Evolutionary conservation across 2,888 invertebrate genomes (phyloP).

Genomic region (Catotricha subobsoleta): DNA sequence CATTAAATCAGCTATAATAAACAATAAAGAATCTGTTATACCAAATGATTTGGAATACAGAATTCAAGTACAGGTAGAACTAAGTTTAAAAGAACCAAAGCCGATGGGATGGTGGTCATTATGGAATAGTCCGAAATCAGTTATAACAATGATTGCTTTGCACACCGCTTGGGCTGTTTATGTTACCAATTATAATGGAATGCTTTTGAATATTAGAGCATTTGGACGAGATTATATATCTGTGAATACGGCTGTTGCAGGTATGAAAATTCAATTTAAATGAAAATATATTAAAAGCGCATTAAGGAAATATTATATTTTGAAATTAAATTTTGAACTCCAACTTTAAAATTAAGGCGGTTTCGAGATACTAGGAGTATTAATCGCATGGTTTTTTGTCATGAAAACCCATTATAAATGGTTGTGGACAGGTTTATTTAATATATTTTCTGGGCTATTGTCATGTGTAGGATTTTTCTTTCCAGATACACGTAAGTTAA

Average conservation of each 20-base stretch:
- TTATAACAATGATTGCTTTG: constrained; percentile 23
- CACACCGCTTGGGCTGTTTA: constrained; percentile 26
- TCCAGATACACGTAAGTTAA: constrained; percentile 20
- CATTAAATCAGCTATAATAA: constrained; percentile 23
- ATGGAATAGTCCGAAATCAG: constrained; percentile 23
- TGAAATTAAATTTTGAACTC: too few relatives aligned
- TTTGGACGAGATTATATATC: constrained; percentile 28
- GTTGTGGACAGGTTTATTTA: constrained; percentile 26
- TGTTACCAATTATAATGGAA: constrained; percentile 30
- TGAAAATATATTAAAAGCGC: too few relatives aligned
- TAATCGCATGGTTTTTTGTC: constrained; percentile 26
- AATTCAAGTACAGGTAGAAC: constrained; percentile 19
- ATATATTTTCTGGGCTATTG: constrained; percentile 26
- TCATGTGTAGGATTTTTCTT: constrained; percentile 28
- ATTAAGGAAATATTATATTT: too few relatives aligned
- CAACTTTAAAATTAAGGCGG: too few relatives aligned
- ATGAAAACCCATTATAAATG: constrained; percentile 26
- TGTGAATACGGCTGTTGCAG: constrained; percentile 29
- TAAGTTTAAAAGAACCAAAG: constrained; percentile 17
- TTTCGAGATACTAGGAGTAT: constrained; percentile 28
- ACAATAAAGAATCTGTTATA: constrained; percentile 22
- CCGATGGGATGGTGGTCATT: constrained; percentile 22
- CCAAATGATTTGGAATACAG: constrained; percentile 22
- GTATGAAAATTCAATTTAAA: too few relatives aligned
- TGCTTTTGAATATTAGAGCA: constrained; percentile 29